Base-by-base conservation (phyloP, 2,888 invertebrate species). In the Polyommatus icarus region DNA sequence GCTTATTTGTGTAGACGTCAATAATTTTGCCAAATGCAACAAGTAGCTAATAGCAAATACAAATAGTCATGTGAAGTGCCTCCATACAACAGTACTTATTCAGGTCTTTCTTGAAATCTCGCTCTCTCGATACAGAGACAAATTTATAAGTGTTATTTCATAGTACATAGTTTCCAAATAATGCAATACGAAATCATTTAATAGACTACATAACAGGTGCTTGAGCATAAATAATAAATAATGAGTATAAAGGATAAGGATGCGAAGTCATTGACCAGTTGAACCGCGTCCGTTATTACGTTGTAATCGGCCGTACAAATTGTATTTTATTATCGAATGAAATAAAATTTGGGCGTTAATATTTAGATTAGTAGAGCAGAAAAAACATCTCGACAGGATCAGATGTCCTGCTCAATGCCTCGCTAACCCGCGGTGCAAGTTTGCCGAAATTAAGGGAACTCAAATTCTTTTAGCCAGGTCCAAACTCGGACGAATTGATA, bases 361-460 rank as follows among this genome's bases (percentile, higher is more conserved):
- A 73, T 73, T 46, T 73, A 15, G 73, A 46, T 24, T 46, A 50
- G 24, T 46, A 73, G 46, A 40, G 73, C 24, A 50, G 20, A 75
- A 75, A 54, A 75, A 75, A 75, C 46, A 18, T 18, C 50, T 12
- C 46, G 54, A 29, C 29, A 18, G 46, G 75, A 75, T 75, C 29
- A 29, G 54, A 29, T 50, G 75, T 50, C 75, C 75, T 6, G 54
- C 18, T 12, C 24, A 29, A 46, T 73, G 40, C 24, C 29, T 10
- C 29, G 24, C 18, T 29, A 75, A 54, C 75, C 75, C 29, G 75
- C 7, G 18, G 29, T 15, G 54, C 75, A 24, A 50, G 50, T 75
- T 75, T 29, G 46, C 46, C 40, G 24, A 75, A 75, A 18, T 50
- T 75, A 54, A 50, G 29, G 15, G 75, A 75, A 50, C 75, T 54